phyloP scores from a whole-genome alignment of 2,888 invertebrate species.

The Chalcis sispes region DNA sequence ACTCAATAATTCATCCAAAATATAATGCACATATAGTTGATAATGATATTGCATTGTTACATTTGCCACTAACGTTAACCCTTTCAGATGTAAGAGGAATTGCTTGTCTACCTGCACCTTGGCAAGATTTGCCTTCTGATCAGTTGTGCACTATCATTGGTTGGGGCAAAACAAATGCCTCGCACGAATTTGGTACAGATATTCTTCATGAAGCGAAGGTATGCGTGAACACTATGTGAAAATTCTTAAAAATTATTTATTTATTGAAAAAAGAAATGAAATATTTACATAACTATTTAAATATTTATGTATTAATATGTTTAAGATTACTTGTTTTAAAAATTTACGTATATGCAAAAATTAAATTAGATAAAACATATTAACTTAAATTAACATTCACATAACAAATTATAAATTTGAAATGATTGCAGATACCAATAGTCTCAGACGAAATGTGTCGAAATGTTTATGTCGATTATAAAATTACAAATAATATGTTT shows the following conservation, averaged over 20 bases:
- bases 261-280: neutral
- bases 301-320: no score
- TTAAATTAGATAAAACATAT: neutral
- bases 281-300: no score
- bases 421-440: constrained; percentile 84
- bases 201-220: constrained; percentile 92
- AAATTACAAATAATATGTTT: constrained; percentile 93
- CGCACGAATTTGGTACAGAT: constrained; percentile 88
- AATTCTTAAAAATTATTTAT: neutral
- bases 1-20: constrained; percentile 88
- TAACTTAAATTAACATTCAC: neutral
- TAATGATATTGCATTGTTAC: constrained; percentile 92
- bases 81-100: constrained; percentile 78
- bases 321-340: no score
- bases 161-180: constrained; percentile 91
- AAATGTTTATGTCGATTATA: constrained; percentile 89
- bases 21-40: constrained; percentile 94
- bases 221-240: constrained; percentile 55
- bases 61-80: constrained; percentile 77
- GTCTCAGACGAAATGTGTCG: constrained; percentile 87
- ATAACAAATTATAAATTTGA: neutral
- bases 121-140: constrained; percentile 81
- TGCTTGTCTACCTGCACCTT: constrained; percentile 89
- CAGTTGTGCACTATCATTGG: constrained; percentile 91
- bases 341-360: neutral